phyloP scores from a whole-genome alignment of 2,888 invertebrate species.

The Lasioglossum figueresi region DNA sequence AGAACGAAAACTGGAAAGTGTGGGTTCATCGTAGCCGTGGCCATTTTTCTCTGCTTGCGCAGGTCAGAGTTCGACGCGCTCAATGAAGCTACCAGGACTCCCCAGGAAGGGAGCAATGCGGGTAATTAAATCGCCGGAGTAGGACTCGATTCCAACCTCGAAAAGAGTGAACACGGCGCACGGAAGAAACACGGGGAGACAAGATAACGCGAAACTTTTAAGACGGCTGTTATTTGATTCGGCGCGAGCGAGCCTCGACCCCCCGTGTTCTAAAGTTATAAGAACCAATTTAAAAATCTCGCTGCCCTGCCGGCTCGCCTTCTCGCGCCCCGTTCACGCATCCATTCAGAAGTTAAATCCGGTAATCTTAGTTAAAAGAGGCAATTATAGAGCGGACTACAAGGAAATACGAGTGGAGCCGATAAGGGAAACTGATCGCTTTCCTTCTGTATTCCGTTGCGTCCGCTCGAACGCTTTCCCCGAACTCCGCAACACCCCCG shows the following conservation, averaged over 20 bases:
- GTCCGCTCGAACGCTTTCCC: constrained; percentile 18
- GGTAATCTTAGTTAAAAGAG: constrained; percentile 82
- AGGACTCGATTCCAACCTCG: neutral
- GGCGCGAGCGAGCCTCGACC: constrained; percentile 54
- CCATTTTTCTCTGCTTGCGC: neutral
- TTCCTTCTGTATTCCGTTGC: constrained; percentile 41
- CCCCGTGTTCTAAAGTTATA: constrained; percentile 80
- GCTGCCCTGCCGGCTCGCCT: neutral
- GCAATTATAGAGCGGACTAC: constrained; percentile 80
- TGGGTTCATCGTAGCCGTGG: too few relatives aligned
- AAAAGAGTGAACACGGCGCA: constrained; percentile 58
- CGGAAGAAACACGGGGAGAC: constrained; percentile 55
- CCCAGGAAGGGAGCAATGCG: neutral
- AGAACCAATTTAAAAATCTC: constrained; percentile 83
- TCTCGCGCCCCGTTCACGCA: constrained; percentile 27
- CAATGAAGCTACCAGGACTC: neutral
- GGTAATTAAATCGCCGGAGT: neutral
- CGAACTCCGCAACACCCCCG: constrained; percentile 18
- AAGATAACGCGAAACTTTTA: constrained; percentile 74
- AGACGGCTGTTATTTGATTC: constrained; percentile 78
- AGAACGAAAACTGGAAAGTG: neutral
- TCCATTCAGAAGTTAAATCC: constrained; percentile 76
- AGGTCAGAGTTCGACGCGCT: neutral
- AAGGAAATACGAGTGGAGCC: constrained; percentile 76
- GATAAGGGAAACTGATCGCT: constrained; percentile 80